Evolutionary conservation across 2,113 vertebrate genomes (phyloP).

Genomic region (Merops nubicus): DNA sequence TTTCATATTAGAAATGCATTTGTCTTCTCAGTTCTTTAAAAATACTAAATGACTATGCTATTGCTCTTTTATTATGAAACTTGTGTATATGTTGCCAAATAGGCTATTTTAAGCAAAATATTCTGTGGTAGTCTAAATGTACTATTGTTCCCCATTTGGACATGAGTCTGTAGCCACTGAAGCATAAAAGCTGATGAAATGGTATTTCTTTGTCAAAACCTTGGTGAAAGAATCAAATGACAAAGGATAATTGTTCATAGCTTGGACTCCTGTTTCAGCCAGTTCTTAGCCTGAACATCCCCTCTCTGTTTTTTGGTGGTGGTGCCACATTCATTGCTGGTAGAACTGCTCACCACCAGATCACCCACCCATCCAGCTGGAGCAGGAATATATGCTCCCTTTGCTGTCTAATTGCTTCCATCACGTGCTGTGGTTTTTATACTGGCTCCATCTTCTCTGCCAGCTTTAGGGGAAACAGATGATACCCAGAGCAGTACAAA

Average conservation of each 20-base stretch:
- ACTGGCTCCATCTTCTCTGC: slow-evolving; percentile 48
- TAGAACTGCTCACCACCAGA: slow-evolving; percentile 53
- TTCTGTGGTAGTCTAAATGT: slow-evolving; percentile 27
- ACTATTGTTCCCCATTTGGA: slow-evolving; percentile 56
- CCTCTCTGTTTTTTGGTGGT: slow-evolving; percentile 4
- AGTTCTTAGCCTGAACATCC: not conserved
- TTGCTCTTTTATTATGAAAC: slow-evolving; percentile 33
- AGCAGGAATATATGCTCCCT: slow-evolving; percentile 18
- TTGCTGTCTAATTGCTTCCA: slow-evolving; percentile 47
- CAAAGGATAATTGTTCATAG: slow-evolving; percentile 27
- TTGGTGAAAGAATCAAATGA: not conserved
- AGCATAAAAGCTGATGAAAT: slow-evolving; percentile 44
- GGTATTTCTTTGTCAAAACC: slow-evolving; percentile 22
- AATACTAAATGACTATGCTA: not conserved
- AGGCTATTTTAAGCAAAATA: slow-evolving; percentile 56
- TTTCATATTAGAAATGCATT: not conserved
- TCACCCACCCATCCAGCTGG: slow-evolving; percentile 60
- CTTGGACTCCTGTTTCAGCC: not conserved
- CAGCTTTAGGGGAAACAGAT: slow-evolving; percentile 61
- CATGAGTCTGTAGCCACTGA: not conserved
- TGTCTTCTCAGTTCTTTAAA: slow-evolving; percentile 14
- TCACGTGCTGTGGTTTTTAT: slow-evolving; percentile 62
- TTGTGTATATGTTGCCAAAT: not conserved
- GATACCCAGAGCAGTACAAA: slow-evolving; percentile 56
- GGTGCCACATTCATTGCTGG: slow-evolving; percentile 26